Base-by-base conservation (phyloP, 1,140 invertebrate genomes). In the Trachymyrmex septentrionalis region DNA sequence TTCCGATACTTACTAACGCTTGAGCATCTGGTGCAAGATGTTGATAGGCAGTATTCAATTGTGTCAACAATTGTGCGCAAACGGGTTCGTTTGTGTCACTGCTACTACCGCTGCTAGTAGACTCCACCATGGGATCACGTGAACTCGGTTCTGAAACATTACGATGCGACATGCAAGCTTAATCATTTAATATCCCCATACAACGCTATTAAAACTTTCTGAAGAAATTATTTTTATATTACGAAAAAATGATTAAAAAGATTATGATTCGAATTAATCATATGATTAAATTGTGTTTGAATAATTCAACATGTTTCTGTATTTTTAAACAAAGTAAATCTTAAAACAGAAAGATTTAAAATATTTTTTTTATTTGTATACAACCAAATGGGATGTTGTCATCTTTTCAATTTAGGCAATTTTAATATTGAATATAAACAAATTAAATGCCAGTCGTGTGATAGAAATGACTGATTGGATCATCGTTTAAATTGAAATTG, bases 21-120 rank as follows among this genome's bases (percentile, higher is more conserved):
- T 95, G 95, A 66, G 95, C 95, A 91, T 95, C 95, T 30, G 95
- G 94, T 66, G 95, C 95, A 75, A 95, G 92, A 91, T 95, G 95
- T 77, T 94, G 94, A 91, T 95, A 95, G 16, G 95, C 95, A 63
- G 94, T 94, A 84, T 95, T 95, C 80, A 95, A 92, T 86, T 95
- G 95, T 48, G 94, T 95, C 75, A 95, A 91, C 38, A 95, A 82
- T 88, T 95, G 95, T 67, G 95, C 93, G 86, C 95, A 95, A 91
- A 95, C 95, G 64, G 95, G 95, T 76, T 94, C 95, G 66, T 95
- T 95, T 72, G 92, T 93, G 19, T 95, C 93, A 16, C 94, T 95
- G 63, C 94, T 94, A 30, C 93, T 95, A 50, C 94, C 94, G 61
- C 94, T 95, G 55, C 93, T 95, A 9, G 93, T 95, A 16, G 94